Conservation (phyloP, 2,797 vertebrate species). For the Salarias fasciatus region DNA sequence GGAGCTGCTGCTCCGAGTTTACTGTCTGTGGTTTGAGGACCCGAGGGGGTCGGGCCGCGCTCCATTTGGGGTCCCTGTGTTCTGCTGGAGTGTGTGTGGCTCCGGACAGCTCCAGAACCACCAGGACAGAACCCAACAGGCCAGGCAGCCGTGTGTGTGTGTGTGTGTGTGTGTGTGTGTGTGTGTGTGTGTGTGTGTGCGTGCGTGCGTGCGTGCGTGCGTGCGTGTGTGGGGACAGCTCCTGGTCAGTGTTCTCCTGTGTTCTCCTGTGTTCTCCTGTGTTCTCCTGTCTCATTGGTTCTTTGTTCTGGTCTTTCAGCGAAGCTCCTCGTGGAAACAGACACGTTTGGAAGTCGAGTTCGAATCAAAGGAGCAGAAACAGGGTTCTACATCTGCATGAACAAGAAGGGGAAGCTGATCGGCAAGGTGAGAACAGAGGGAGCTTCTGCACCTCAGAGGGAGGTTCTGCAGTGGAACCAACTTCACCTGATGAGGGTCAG, state of each 20-base stretch:
- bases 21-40: too few species aligned
- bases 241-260: constrained; percentile 8
- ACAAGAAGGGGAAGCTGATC: constrained; percentile 89
- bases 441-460: too few species aligned
- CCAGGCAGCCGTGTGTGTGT: not conserved
- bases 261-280: constrained; percentile 17
- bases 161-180: constrained; percentile 15
- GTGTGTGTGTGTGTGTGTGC: constrained; percentile 42
- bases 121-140: too few species aligned
- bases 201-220: constrained; percentile 29
- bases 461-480: not conserved
- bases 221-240: constrained; percentile 24
- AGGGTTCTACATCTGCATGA: constrained; percentile 94
- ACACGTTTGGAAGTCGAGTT: constrained; percentile 93
- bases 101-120: constrained; percentile 63
- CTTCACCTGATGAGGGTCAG: too few species aligned
- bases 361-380: constrained; percentile 94
- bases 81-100: constrained; percentile 69
- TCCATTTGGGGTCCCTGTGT: constrained; percentile 71
- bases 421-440: constrained; percentile 87
- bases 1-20: too few species aligned
- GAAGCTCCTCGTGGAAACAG: constrained; percentile 93
- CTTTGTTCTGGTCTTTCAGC: constrained; percentile 71
- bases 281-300: constrained; percentile 18
- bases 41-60: not conserved